Conservation (phyloP, 2,797 vertebrate species). For the Schizopygopsis pylzovi region DNA sequence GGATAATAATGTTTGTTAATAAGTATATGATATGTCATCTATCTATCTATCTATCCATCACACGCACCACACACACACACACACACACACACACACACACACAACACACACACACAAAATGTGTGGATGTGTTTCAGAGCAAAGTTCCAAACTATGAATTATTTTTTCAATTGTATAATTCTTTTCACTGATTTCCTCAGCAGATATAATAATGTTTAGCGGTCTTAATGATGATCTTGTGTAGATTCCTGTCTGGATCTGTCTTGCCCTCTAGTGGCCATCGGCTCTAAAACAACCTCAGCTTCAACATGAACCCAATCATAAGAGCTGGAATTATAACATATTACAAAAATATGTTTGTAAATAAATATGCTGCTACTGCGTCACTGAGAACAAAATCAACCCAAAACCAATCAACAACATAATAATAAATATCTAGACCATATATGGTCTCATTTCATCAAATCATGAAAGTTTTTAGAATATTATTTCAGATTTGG, state of each 20-base stretch:
- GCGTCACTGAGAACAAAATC: background rate
- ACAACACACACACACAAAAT: background rate
- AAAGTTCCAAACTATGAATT: background rate
- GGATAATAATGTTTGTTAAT: background rate
- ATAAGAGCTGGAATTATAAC: background rate
- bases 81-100: constrained; percentile 12
- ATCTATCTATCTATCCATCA: background rate
- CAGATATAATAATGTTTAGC: constrained; percentile 2
- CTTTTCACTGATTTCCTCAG: background rate
- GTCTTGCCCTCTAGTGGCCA: constrained; percentile 82
- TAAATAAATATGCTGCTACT: background rate
- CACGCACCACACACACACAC: constrained; percentile 8
- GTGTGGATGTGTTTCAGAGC: background rate
- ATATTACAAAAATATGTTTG: background rate
- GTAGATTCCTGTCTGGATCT: constrained; percentile 66
- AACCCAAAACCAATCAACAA: background rate
- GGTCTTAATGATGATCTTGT: constrained; percentile 1
- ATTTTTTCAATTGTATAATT: background rate
- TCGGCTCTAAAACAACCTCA: background rate
- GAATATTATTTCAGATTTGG: background rate
- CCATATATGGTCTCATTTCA: background rate
- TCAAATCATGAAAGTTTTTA: background rate
- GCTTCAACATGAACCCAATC: background rate
- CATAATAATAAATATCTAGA: background rate
- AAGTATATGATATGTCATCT: background rate